phyloP scores from a whole-genome alignment of 2,888 invertebrate species.

The Halictus ligatus region DNA sequence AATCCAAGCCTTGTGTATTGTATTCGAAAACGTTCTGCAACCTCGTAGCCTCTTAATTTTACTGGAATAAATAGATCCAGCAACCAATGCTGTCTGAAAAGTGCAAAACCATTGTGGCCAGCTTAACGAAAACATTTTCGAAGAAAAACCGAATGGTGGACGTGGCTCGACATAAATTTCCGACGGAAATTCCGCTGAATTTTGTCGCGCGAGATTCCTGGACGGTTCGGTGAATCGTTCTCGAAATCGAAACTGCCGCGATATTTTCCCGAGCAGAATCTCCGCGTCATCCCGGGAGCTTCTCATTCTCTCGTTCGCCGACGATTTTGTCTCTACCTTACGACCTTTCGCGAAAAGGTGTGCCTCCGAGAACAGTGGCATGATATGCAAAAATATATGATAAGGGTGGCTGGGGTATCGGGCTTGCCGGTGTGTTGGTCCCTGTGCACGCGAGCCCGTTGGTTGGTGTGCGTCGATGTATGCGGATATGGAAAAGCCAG shows the following conservation, averaged over 20 bases:
- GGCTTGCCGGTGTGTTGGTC: neutral
- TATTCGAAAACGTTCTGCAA: too few relatives aligned
- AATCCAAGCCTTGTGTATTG: too few relatives aligned
- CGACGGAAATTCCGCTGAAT: neutral
- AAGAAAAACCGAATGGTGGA: neutral
- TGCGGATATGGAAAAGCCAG: slow-evolving; percentile 74
- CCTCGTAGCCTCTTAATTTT: too few relatives aligned
- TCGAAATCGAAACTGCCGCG: slow-evolving; percentile 18
- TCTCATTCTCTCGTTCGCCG: slow-evolving; percentile 54
- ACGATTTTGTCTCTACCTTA: slow-evolving; percentile 58
- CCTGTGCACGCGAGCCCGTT: slow-evolving; percentile 39
- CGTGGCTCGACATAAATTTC: neutral
- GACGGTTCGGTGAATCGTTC: slow-evolving; percentile 9
- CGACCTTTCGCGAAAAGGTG: slow-evolving; percentile 65
- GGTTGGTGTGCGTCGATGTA: slow-evolving; percentile 62
- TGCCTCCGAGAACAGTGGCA: slow-evolving; percentile 71
- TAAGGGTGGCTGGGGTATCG: slow-evolving; percentile 74
- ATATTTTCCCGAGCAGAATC: slow-evolving; percentile 38
- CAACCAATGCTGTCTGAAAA: neutral
- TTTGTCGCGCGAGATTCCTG: neutral
- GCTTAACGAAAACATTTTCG: neutral
- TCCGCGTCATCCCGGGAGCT: slow-evolving; percentile 42
- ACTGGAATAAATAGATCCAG: neutral
- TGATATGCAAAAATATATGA: slow-evolving; percentile 81
- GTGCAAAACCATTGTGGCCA: neutral